Conservation (phyloP, 2,113 vertebrate species). For the Neodon shergylaensis region DNA sequence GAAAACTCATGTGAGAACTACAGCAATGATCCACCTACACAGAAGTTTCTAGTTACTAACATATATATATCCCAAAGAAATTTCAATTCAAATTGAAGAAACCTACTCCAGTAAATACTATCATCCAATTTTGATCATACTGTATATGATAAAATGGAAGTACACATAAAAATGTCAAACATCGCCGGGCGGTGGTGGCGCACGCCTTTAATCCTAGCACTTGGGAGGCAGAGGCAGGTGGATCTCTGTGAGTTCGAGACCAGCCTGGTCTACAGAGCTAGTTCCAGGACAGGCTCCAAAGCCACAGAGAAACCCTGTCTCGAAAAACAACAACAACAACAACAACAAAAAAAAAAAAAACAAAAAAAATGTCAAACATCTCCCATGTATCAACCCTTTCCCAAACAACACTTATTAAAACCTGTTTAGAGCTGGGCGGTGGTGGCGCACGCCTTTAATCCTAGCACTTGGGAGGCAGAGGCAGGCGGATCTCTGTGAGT, state of each 20-base stretch:
- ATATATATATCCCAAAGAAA: background rate
- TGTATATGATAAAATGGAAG: background rate
- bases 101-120: background rate
- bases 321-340: too few species aligned
- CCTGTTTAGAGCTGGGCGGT: background rate
- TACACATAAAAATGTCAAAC: background rate
- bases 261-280: too few species aligned
- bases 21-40: background rate
- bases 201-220: too few species aligned
- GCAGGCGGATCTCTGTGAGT: too few species aligned
- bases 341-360: too few species aligned
- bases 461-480: too few species aligned
- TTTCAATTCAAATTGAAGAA: constrained; percentile 43
- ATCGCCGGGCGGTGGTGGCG: too few species aligned
- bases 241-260: too few species aligned
- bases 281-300: too few species aligned
- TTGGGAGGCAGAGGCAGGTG: too few species aligned
- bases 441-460: too few species aligned
- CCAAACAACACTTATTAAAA: background rate
- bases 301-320: too few species aligned
- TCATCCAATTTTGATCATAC: constrained; percentile 7
- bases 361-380: background rate
- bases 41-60: background rate
- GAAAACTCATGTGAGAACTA: background rate
- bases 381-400: background rate